Evolutionary conservation across 2,888 invertebrate species (phyloP), one percentile per base, ranked within the genome.

Genomic region (Drosophila siamana): DNA sequence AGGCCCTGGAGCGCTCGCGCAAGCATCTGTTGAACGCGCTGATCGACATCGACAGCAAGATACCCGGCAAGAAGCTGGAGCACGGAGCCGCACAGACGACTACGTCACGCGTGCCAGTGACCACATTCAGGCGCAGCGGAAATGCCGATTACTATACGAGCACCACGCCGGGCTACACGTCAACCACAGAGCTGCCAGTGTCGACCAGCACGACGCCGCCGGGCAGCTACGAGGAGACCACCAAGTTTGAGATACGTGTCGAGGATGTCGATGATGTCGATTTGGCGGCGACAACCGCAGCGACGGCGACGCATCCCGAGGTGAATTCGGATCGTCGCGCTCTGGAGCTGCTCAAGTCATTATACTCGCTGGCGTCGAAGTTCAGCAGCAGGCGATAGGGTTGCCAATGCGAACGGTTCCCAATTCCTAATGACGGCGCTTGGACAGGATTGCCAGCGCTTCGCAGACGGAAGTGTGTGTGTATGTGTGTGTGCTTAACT

Each of bases 331-430:
- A 97, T 87, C 94, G 95, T 19, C 94, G 97, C 91, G 97, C 97
- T 11, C 93, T 97, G 83, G 96, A 97, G 92, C 93, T 97, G 79
- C 94, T 97, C 89, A 95, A 96, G 92, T 96, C 97, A 72, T 93
- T 97, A 62, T 97, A 97, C 92, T 95, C 96, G 71, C 95, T 97
- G 90, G 97, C 97, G 61, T 96, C 97, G 16, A 95, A 95, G 92
- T 97, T 96, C 62, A 89, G 88, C 94, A 96, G 96, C 84, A 94
- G 93, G 93, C 93, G 92, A 90, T 92, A 86, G 83, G 63, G 56
- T 48, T 54, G 76, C 69, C 63, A 66, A 55, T 54, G 66, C 66
- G 57, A 69, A 60, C 73, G 86, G 86, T 80, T 41, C 66, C 81
- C 86, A 64, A 85, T 83, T 83, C 79, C 85, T 83, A 83, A 52